Percentiles rank a stretch among this genome's conserved stretches.
Conservation (phyloP, 2,113 vertebrate species). For the Grantiella picta region DNA sequence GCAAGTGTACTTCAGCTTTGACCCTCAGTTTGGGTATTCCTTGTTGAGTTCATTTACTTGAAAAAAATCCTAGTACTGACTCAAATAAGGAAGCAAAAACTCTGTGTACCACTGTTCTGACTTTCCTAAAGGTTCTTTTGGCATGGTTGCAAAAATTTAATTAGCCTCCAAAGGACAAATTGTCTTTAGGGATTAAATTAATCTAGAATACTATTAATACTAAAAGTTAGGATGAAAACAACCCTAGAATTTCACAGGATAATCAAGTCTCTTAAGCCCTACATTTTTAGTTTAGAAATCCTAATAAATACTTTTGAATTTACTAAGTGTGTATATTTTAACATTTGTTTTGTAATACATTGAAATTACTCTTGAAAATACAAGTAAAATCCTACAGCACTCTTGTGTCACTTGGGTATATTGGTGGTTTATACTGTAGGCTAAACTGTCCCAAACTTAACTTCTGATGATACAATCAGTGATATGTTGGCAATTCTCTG, state of each 20-base stretch:
- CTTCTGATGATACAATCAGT: not conserved
- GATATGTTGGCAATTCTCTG: not conserved
- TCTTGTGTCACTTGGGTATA: not conserved
- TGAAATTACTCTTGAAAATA: not conserved
- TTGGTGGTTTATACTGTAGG: not conserved
- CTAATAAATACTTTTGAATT: not conserved
- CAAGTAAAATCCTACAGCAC: not conserved
- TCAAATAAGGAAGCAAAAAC: constrained; percentile 34
- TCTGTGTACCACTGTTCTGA: constrained; percentile 35
- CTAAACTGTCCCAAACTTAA: not conserved
- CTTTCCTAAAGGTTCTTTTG: constrained; percentile 66
- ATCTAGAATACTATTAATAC: constrained; percentile 48
- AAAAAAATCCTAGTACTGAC: not conserved
- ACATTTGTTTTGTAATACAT: not conserved
- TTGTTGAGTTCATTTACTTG: not conserved
- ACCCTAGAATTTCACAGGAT: constrained; percentile 23
- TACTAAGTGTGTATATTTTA: not conserved
- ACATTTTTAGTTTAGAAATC: not conserved
- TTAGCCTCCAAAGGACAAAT: constrained; percentile 72
- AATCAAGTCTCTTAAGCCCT: not conserved
- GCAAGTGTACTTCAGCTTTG: not conserved
- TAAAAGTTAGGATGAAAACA: constrained; percentile 33
- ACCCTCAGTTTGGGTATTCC: not conserved
- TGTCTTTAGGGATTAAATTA: constrained; percentile 67
- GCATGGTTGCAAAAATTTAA: constrained; percentile 68